phyloP scores from a whole-genome alignment of 2,797 vertebrate genomes.

The Danio kyathit region DNA sequence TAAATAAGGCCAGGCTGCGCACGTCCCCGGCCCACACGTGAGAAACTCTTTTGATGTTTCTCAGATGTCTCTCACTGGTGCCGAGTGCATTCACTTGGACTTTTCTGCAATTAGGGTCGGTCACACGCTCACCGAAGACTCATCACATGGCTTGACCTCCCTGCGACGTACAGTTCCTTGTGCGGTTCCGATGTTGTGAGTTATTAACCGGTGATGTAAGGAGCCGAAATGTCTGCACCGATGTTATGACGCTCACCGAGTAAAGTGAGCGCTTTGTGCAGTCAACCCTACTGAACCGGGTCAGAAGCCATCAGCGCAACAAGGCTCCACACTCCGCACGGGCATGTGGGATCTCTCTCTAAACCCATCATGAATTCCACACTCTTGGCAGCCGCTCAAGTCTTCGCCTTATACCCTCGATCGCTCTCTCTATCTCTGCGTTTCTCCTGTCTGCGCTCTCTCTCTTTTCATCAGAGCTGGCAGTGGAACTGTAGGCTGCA shows the following conservation, averaged over 20 bases:
- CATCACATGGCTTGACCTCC: conserved; percentile 42
- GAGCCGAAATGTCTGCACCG: conserved; percentile 21
- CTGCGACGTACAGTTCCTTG: conserved; percentile 19
- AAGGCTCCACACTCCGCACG: conserved; percentile 75
- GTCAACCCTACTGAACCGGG: conserved; percentile 62
- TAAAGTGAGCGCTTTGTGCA: conserved; percentile 45
- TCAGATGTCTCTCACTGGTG: conserved; percentile 39
- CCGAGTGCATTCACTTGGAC: conserved; percentile 15
- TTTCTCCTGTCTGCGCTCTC: conserved; percentile 61
- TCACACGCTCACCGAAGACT: conserved; percentile 39
- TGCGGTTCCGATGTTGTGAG: conserved; percentile 6
- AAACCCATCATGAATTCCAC: conserved; percentile 87
- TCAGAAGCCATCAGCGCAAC: conserved; percentile 78
- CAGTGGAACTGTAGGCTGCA: conserved; percentile 87
- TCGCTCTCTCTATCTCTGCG: conserved; percentile 57
- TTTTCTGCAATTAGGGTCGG: conserved; percentile 21
- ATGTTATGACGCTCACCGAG: conserved; percentile 49
- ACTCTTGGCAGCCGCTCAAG: conserved; percentile 84
- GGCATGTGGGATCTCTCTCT: conserved; percentile 87
- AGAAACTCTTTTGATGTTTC: conserved; percentile 52
- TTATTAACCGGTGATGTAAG: conserved; percentile 42
- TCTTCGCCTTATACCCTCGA: conserved; percentile 34
- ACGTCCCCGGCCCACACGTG: conserved; percentile 32
- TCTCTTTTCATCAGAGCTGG: conserved; percentile 85
- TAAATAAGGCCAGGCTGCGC: conserved; percentile 39